These are phyloP conservation scores for Lampris megalopsis DNA, from an alignment of 2,113 vertebrate species.

Conservation along the genomic window DNA sequence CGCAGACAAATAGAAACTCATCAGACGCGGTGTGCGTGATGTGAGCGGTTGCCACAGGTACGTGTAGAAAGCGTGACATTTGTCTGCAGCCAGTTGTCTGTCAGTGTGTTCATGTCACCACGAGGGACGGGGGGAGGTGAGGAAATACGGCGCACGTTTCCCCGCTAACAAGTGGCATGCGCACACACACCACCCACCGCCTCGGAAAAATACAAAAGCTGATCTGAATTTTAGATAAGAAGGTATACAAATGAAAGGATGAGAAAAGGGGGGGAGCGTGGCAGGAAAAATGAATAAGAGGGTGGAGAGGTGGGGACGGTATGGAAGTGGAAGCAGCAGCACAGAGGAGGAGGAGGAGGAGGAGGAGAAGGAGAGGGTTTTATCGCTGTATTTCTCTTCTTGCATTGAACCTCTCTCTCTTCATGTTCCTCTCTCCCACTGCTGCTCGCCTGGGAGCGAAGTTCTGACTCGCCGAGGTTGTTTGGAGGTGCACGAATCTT, in stretches of 20 bases:
- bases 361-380: neutral
- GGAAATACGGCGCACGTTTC: conserved; percentile 30
- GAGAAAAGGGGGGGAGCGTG: neutral
- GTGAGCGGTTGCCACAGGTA: conserved; percentile 33
- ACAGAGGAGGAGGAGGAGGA: neutral
- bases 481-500: conserved; percentile 42
- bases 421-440: conserved; percentile 4
- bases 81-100: conserved; percentile 36
- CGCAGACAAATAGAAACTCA: no score
- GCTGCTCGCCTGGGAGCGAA: conserved; percentile 49
- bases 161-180: conserved; percentile 35
- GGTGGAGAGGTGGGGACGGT: conserved; percentile 34
- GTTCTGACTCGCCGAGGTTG: conserved; percentile 61
- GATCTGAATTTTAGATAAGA: conserved; percentile 38
- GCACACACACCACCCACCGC: conserved; percentile 3
- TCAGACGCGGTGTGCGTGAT: no score
- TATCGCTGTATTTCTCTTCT: conserved; percentile 42
- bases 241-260: conserved; percentile 2
- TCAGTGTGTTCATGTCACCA: conserved; percentile 27
- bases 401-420: conserved; percentile 53
- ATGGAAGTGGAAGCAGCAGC: neutral
- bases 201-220: conserved; percentile 18
- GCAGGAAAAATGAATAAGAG: conserved; percentile 36
- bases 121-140: conserved; percentile 42
- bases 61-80: conserved; percentile 60